Evolutionary conservation across 2,113 vertebrate genomes (phyloP), one percentile per base, ranked within the genome.

Genomic region (Nyctereutes procyonoides): DNA sequence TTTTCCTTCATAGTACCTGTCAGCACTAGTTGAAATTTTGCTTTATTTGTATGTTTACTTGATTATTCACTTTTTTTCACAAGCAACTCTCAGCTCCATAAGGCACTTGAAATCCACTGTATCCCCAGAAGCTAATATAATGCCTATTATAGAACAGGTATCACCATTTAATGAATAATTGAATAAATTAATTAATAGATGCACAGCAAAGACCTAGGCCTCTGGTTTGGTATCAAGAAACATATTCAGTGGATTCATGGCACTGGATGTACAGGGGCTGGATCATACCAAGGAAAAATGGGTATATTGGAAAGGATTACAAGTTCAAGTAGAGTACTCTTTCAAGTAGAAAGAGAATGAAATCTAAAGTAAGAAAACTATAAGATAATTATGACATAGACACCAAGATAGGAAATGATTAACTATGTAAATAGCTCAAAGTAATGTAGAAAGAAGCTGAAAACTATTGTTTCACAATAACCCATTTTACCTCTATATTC

Each of bases 401-500:
- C 6, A 77, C 12, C 30, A 95, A 82, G 4, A 51, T 28, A 82
- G 63, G 22, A 60, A 43, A 80, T 85, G 9, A 67, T n/a, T 22
- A 74, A 65, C 32, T 67, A 48, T 69, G 32, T 53, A 69, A 81
- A 83, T 67, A 85, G 5, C 10, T 95, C 76, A 65, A 28, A 82
- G 65, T 81, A 77, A 8, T 90, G 62, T 81, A 56, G 51, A 81
- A 86, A 48, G 38, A 87, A 95, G 87, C 4, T 63, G 11, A 5
- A 86, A 76, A 93, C 58, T 90, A 35, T 43, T 51, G 3, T 85
- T 63, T 84, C 67, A 79, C 30, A 82, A 94, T 63, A 83, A 94
- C 6, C 11, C 32, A 69, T 19, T 88, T 94, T 63, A 15, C 12
- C 4, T 43, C 30, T 96, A 80, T 67, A 93, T 26, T 38, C 8